Evolutionary conservation across 2,113 vertebrate genomes (phyloP).

Genomic region (Mustelus asterias): DNA sequence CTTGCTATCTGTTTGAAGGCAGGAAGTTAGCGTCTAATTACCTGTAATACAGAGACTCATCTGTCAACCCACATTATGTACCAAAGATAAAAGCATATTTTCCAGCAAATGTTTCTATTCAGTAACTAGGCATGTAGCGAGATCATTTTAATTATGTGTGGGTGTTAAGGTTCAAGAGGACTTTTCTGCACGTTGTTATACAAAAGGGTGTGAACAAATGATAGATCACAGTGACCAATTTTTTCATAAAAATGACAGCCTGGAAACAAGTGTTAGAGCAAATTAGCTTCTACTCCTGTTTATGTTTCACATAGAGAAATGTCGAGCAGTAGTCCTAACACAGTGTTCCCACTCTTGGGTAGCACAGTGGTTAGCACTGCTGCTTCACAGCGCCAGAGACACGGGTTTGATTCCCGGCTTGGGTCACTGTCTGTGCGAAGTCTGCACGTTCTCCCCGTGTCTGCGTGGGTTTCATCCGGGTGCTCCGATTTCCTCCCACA

Average conservation of each 20-base stretch:
- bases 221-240: neutral
- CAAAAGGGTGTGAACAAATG: neutral
- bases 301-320: neutral
- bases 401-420: no score
- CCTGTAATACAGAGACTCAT: neutral
- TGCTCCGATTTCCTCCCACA: no score
- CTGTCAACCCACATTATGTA: neutral
- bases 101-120: neutral
- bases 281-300: neutral
- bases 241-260: neutral
- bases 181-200: neutral
- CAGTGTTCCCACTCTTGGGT: no score
- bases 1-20: neutral
- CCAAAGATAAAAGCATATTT: neutral
- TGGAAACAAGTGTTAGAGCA: neutral
- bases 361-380: no score
- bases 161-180: neutral
- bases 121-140: neutral
- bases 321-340: neutral
- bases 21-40: neutral
- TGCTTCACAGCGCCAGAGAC: no score
- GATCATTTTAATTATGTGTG: neutral
- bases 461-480: no score
- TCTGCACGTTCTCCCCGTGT: no score
- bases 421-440: no score